Conservation (phyloP, 2,797 vertebrate genomes). For the Cyclopterus lumpus region DNA sequence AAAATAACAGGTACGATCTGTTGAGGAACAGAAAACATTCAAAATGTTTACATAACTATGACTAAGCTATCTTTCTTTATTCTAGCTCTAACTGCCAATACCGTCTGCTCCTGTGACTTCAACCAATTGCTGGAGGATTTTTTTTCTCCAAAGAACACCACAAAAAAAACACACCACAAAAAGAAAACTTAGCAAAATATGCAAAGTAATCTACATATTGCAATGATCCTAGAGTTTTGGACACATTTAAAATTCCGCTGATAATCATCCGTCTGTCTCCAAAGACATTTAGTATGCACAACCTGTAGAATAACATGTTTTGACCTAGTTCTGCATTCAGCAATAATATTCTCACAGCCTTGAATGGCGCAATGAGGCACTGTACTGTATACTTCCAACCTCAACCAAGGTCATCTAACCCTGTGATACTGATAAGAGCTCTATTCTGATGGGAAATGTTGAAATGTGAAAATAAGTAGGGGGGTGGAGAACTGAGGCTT, state of each 20-base stretch:
- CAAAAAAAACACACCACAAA: not conserved
- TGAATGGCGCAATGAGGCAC: constrained; percentile 57
- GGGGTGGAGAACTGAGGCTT: constrained; percentile 40
- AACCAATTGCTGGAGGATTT: not conserved
- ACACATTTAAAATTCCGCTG: constrained; percentile 3
- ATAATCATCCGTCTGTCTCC: constrained; percentile 11
- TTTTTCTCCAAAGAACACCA: not conserved
- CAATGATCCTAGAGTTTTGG: not conserved
- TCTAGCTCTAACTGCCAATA: not conserved
- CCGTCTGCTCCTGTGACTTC: not conserved
- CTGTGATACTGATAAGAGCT: constrained; percentile 69
- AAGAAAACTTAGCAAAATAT: constrained; percentile 14
- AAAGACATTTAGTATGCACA: constrained; percentile 33
- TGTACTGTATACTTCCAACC: constrained; percentile 45
- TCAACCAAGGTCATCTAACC: constrained; percentile 64
- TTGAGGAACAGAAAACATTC: not conserved
- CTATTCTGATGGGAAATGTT: constrained; percentile 70
- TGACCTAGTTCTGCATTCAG: constrained; percentile 50
- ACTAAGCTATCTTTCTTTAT: not conserved
- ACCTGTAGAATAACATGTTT: constrained; percentile 30
- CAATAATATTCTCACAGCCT: constrained; percentile 62
- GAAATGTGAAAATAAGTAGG: constrained; percentile 38
- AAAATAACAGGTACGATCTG: not conserved
- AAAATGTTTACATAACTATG: not conserved
- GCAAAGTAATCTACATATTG: constrained; percentile 8